A percentile compares a stretch with the other conserved stretches of the same genome.
Conservation (phyloP, 1,140 invertebrate genomes). For the Conus betulinus region DNA sequence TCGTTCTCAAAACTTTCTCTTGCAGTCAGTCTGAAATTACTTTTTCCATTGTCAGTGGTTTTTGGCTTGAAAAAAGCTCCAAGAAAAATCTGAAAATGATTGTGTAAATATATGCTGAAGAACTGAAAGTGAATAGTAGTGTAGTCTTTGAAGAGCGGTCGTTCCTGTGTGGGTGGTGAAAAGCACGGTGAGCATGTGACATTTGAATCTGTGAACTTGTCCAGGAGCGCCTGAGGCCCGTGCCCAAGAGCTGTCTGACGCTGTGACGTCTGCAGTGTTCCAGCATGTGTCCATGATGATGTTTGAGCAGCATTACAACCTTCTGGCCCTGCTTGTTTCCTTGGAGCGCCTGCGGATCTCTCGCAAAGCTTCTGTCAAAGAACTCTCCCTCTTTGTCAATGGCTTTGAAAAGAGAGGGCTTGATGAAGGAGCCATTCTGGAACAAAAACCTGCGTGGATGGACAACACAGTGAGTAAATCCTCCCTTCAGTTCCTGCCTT, state of each 20-base stretch:
- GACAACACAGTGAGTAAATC: conserved; percentile 54
- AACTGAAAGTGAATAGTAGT: too few relatives aligned
- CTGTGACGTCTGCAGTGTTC: conserved; percentile 64
- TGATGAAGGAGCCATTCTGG: conserved; percentile 51
- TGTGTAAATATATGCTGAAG: too few relatives aligned
- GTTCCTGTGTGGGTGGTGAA: too few relatives aligned
- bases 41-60: too few relatives aligned
- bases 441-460: conserved; percentile 70
- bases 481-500: neutral
- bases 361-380: conserved; percentile 63
- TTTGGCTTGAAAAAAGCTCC: too few relatives aligned
- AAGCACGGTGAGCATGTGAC: too few relatives aligned
- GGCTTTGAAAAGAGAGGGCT: conserved; percentile 66
- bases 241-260: conserved; percentile 71
- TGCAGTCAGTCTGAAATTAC: too few relatives aligned
- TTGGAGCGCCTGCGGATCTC: conserved; percentile 67
- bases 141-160: too few relatives aligned
- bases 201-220: neutral
- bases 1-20: too few relatives aligned
- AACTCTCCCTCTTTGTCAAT: conserved; percentile 72
- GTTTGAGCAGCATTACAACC: conserved; percentile 70
- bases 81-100: too few relatives aligned
- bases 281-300: conserved; percentile 69
- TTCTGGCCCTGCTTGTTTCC: conserved; percentile 68
- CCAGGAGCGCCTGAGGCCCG: conserved; percentile 69